These are phyloP conservation scores for Diadema setosum DNA, from an alignment of 35 echinoderm and acorn worm species.

Conservation along the genomic window DNA sequence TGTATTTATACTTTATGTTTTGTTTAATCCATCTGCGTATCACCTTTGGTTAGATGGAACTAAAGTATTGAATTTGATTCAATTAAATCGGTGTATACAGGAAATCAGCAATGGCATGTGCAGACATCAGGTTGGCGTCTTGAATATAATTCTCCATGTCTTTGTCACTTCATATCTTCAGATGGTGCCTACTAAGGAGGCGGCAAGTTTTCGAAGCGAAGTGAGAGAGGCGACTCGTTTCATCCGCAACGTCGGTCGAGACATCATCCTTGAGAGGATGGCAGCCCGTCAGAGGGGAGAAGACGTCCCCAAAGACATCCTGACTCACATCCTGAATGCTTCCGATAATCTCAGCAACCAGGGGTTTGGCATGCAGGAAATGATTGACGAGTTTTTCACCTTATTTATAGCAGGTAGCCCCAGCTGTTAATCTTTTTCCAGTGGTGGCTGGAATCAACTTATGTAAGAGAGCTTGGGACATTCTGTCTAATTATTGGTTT, in stretches of 20 bases:
- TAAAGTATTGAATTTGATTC: no score
- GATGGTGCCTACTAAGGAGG: neutral
- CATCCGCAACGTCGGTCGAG: conserved; percentile 7
- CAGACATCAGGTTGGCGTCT: no score
- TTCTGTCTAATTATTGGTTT: no score
- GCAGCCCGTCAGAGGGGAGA: conserved; percentile 4
- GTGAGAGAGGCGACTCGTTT: neutral
- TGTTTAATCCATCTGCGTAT: no score
- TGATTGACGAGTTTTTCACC: conserved; percentile 58
- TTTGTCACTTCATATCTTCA: neutral
- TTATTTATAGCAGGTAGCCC: conserved; percentile 73
- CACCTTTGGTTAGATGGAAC: no score
- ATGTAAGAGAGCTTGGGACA: no score
- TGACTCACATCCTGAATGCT: conserved; percentile 49
- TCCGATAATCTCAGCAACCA: neutral
- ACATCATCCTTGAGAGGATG: neutral
- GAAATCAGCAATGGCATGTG: no score
- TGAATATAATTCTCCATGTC: no score
- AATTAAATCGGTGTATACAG: no score
- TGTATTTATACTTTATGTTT: no score
- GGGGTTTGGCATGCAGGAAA: conserved; percentile 18
- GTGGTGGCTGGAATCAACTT: no score
- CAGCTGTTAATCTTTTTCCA: no score
- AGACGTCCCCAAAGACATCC: conserved; percentile 30
- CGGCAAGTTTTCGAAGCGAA: neutral